Evolutionary conservation across 2,888 invertebrate genomes (phyloP).

Genomic region (Drosophila incognita): DNA sequence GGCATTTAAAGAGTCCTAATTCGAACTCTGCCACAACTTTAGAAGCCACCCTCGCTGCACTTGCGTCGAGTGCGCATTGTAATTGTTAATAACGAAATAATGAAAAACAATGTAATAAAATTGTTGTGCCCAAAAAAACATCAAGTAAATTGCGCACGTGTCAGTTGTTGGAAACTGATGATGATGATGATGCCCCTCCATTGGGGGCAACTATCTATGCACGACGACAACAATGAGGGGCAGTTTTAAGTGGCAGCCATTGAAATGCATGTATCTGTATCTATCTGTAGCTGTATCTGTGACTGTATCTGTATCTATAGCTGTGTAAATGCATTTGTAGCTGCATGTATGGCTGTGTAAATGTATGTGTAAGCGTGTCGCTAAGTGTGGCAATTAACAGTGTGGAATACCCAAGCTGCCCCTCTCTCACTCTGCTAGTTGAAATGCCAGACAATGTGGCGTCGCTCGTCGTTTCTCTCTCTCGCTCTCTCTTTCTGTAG

Average conservation of each 20-base stretch:
- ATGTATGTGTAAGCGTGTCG: constrained; percentile 30
- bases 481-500: neutral
- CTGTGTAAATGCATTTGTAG: constrained; percentile 21
- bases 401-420: constrained; percentile 9
- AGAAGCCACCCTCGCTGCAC: constrained; percentile 1
- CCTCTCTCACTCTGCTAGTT: constrained; percentile 10
- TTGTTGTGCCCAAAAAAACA: constrained; percentile 4
- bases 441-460: constrained; percentile 66
- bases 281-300: constrained; percentile 18
- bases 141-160: constrained; percentile 41
- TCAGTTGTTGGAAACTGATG: constrained; percentile 35
- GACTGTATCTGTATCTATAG: constrained; percentile 4
- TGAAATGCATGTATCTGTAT: constrained; percentile 50
- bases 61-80: neutral
- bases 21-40: neutral
- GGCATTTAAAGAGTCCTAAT: no score
- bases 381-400: constrained; percentile 54
- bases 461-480: constrained; percentile 34
- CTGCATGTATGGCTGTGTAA: neutral
- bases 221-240: neutral
- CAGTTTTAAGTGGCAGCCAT: constrained; percentile 65
- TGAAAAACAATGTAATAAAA: constrained; percentile 29
- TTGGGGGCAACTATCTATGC: neutral
- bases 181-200: neutral
- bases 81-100: constrained; percentile 9